Base-by-base conservation (phyloP, 2,888 invertebrate genomes). In the Epinotia demarniana region DNA sequence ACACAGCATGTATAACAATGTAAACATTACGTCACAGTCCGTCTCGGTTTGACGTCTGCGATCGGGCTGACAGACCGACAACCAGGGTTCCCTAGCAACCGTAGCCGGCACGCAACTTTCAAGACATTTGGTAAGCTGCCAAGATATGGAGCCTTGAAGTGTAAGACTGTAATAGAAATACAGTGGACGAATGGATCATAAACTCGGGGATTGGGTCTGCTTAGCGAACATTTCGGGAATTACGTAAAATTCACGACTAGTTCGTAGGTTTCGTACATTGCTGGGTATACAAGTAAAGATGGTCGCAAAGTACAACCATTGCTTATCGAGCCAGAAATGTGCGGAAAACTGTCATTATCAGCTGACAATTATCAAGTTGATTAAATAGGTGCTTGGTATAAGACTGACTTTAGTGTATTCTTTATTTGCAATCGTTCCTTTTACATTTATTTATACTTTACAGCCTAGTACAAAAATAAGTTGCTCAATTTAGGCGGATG, bases 11-110 rank as follows among this genome's bases (percentile, higher is more conserved):
- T 61, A 0, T 13, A 46, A 49, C 3, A 64, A 49, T 11, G 23
- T 49, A 18, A 18, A 46, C 23, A 46, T 49, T 55, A 62, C 61
- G 16, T 71, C 62, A 64, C 61, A 33, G 3, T 39, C 9, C n/a
- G 46, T 46, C 46, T 16, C 49, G 53, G 8, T 6, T 53, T 53
- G 3, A 13, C 46, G 53, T 53, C 53, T 53, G 53, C n/a, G 33
- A 33, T 61, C 16, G n/a, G 33, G 61, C 53, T 53, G 53, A 53
- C 53, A n/a, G 53, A 64, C 60, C 53, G 53, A 61, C 70, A 60
- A 75, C 53, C 46, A 71, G 18, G 75, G 49, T 64, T 66, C n/a
- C 74, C 75, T 71, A 73, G 57, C 68, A 53, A 71, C 64, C 27
- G 46, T 53, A 39, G 57, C 13, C 64, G 27, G 18, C 63, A 69